Evolutionary conservation across 2,888 invertebrate species (phyloP), one percentile per base, ranked within the genome.

Genomic region (Chaitophorus viminalis): DNA sequence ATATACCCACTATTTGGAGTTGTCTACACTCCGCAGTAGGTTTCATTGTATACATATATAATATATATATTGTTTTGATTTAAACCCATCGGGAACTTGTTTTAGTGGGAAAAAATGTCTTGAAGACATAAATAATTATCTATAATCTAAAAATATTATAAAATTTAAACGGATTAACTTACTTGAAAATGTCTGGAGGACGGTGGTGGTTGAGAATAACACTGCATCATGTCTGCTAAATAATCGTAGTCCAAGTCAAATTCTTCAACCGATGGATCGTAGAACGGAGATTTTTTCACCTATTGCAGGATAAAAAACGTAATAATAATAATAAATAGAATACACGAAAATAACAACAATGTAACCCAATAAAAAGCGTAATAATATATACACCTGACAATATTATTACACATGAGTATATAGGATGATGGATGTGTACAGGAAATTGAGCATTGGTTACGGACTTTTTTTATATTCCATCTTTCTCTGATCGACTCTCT

Each of bases 381-480:
- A 84, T 65, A 84, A 76, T 76, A 74, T 36, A 81, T 81, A 76
- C 46, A 60, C 65, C 79, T 81, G 87, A 81, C 87, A 81, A 79
- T 87, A 84, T 39, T 86, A 86, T 39, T 86, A 86, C 39, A 87
- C 79, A 74, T 46, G 39, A 60, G 36, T 70, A 86, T 78, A 87
- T 79, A 78, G 86, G 54, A 86, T 86, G 86, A 86, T 87, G 74
- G 87, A 87, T 87, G 87, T 87, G 31, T 87, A 81, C 87, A 87
- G 87, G 87, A 87, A 87, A 87, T 87, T 60, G 74, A 72, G 79
- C 72, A 87, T 87, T 87, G 87, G 87, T 74, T 81, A 87, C 87
- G 87, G 87, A 87, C 79, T 74, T 79, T 84, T 84, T 84, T 31
- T 68, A 84, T 65, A 65, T n/a, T 46, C 46, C 68, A 68, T 84